phyloP scores from a whole-genome alignment of 2,797 vertebrate species.

The Echeneis naucrates region DNA sequence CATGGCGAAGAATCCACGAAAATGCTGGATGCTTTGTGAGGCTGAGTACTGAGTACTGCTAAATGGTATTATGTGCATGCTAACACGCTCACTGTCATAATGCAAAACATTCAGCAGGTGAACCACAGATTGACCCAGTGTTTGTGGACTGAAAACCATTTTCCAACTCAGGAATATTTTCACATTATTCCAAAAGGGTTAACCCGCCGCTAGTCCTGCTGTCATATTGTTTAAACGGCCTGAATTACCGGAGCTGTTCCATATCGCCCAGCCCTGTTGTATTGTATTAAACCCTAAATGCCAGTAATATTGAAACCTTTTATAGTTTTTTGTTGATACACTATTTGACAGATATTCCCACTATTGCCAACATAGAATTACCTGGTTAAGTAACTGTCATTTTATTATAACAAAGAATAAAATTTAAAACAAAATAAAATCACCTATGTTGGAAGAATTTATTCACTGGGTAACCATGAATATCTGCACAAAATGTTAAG shows the following conservation, averaged over 20 bases:
- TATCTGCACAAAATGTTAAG: not conserved
- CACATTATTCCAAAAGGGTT: not conserved
- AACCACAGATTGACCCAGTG: not conserved
- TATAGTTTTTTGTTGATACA: not conserved
- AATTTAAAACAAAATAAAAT: not conserved
- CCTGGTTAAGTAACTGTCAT: not conserved
- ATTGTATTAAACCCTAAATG: too few relatives aligned
- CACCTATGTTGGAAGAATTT: not conserved
- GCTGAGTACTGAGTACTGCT: not conserved
- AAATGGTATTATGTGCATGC: not conserved
- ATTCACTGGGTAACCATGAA: slow-evolving; percentile 6
- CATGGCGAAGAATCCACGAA: not conserved
- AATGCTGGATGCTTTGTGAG: not conserved
- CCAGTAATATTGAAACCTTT: too few relatives aligned
- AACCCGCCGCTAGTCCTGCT: not conserved
- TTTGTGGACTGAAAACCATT: not conserved
- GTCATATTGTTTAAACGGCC: not conserved
- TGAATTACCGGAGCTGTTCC: not conserved
- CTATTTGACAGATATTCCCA: not conserved
- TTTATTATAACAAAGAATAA: not conserved
- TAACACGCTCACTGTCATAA: not conserved
- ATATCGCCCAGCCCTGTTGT: too few relatives aligned
- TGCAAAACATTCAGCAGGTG: not conserved
- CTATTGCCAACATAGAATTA: not conserved
- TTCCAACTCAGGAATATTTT: not conserved